Conservation (phyloP, 2,888 invertebrate genomes). For the Slavum lentiscoides region DNA sequence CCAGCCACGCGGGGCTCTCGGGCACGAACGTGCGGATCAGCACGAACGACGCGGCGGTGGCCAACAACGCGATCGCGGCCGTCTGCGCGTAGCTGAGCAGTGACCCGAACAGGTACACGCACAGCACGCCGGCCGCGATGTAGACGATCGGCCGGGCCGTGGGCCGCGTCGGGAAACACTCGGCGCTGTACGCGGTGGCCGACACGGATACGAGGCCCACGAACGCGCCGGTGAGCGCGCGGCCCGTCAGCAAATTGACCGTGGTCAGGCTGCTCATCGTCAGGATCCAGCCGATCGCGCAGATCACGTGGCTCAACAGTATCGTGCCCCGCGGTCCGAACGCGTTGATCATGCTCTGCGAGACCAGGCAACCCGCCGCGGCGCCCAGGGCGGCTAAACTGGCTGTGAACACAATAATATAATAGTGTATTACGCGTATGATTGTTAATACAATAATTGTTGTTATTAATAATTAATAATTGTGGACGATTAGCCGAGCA, state of each 20-base stretch:
- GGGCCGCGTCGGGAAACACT: conserved; percentile 40
- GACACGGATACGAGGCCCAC: conserved; percentile 32
- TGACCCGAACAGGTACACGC: conserved; percentile 28
- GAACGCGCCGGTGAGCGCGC: conserved; percentile 24
- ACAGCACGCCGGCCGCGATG: conserved; percentile 32
- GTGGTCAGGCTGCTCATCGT: conserved; percentile 29
- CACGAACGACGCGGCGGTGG: conserved; percentile 31
- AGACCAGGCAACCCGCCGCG: conserved; percentile 23
- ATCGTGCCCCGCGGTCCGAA: conserved; percentile 35
- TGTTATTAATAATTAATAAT: too few relatives aligned
- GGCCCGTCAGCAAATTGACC: conserved; percentile 22
- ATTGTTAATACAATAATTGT: too few relatives aligned
- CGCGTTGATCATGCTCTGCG: conserved; percentile 38
- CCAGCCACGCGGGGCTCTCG: conserved; percentile 45
- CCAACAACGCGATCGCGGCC: neutral
- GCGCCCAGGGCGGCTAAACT: conserved; percentile 36
- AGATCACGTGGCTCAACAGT: conserved; percentile 38
- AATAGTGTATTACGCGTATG: too few relatives aligned
- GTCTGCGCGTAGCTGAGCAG: conserved; percentile 44
- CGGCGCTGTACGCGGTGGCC: conserved; percentile 23
- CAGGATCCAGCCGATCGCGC: conserved; percentile 33
- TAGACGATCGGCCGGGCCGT: conserved; percentile 42
- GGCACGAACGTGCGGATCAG: conserved; percentile 28
- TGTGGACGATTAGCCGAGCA: too few relatives aligned
- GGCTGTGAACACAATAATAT: conserved; percentile 28